These are phyloP conservation scores for Ophiodon elongatus DNA, from an alignment of 2,113 vertebrate genomes.

Conservation along the genomic window DNA sequence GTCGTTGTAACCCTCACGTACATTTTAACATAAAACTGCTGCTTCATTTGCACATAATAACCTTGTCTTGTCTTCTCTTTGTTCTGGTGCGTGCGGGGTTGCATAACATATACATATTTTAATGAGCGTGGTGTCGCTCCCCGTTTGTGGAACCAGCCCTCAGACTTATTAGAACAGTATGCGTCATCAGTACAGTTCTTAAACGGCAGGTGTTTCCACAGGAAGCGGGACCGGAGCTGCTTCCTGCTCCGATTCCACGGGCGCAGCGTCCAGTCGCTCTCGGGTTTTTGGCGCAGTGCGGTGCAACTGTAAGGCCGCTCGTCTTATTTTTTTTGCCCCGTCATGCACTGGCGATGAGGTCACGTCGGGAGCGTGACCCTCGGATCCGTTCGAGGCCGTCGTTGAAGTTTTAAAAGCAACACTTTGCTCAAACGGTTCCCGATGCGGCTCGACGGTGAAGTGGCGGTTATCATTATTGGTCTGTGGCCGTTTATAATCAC, in stretches of 20 bases:
- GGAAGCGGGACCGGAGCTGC: conserved; percentile 34
- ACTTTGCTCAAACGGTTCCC: conserved; percentile 29
- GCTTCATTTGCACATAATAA: background rate
- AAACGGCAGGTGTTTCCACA: conserved; percentile 34
- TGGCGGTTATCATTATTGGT: conserved; percentile 1
- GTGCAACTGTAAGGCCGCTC: conserved; percentile 58
- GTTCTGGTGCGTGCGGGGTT: conserved; percentile 1
- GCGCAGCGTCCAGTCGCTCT: conserved; percentile 20
- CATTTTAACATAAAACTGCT: background rate
- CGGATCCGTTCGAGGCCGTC: background rate
- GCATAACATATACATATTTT: background rate
- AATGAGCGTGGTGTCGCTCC: background rate
- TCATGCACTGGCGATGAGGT: conserved; percentile 63
- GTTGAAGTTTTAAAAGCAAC: conserved; percentile 35
- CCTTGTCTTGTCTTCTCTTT: too few relatives aligned
- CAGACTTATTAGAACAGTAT: conserved; percentile 14
- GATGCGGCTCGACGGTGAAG: conserved; percentile 17
- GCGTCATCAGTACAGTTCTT: conserved; percentile 23
- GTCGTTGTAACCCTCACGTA: background rate
- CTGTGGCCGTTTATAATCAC: conserved; percentile 31
- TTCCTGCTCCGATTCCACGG: conserved; percentile 21
- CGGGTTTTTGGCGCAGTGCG: background rate
- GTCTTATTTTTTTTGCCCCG: conserved; percentile 19
- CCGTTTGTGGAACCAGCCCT: conserved; percentile 61
- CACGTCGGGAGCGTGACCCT: conserved; percentile 8